phyloP scores from a whole-genome alignment of 2,797 vertebrate genomes.

The Hozukius guyotensis region DNA sequence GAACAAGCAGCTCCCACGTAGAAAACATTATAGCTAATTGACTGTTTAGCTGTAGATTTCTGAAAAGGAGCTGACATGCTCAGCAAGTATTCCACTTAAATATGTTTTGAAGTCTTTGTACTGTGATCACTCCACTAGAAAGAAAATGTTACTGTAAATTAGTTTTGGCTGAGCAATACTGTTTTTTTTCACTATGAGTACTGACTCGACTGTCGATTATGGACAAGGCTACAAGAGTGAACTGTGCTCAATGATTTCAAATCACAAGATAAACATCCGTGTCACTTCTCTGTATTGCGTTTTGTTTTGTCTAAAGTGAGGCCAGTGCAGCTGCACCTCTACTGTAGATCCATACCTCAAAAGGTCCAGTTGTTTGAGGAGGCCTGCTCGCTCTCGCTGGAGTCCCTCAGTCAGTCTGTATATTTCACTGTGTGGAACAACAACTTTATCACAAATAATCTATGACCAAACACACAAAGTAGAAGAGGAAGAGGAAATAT shows the following conservation, averaged over 20 bases:
- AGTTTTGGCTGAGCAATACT: neutral
- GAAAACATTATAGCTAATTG: neutral
- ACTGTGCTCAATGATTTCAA: neutral
- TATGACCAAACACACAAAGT: neutral
- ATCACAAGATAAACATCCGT: neutral
- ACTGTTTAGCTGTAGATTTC: neutral
- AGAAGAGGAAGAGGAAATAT: neutral
- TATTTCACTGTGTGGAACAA: constrained; percentile 84
- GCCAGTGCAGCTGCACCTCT: neutral
- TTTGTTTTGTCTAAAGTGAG: neutral
- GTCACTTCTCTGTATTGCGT: neutral
- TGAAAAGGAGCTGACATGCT: neutral
- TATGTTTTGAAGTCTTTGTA: neutral
- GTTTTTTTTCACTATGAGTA: neutral
- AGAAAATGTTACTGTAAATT: neutral
- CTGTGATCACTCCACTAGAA: neutral
- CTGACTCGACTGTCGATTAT: neutral
- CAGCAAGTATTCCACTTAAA: neutral
- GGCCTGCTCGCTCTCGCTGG: constrained; percentile 88
- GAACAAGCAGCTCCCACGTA: neutral
- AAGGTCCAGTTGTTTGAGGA: constrained; percentile 92
- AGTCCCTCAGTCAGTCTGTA: constrained; percentile 90
- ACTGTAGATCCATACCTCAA: constrained; percentile 82
- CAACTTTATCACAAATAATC: constrained; percentile 5
- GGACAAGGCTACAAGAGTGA: neutral